These are phyloP conservation scores for Ceratina japonica DNA, from an alignment of 1,140 invertebrate species.

Conservation along the genomic window DNA sequence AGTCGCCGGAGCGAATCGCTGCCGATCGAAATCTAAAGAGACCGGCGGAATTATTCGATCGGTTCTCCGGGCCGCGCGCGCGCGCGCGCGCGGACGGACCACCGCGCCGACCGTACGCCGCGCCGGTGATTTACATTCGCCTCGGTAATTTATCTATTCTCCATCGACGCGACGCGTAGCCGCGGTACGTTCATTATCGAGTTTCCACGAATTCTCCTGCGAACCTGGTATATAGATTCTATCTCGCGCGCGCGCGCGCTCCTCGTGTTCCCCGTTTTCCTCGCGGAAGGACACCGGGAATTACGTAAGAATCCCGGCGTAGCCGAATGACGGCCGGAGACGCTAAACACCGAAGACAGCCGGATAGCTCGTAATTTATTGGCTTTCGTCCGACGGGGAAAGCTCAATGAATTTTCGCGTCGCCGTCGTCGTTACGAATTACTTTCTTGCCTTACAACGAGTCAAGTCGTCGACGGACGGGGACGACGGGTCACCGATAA, in stretches of 20 bases:
- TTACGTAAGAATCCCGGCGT: conserved; percentile 29
- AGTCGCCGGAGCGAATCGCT: no score
- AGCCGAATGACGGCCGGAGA: neutral
- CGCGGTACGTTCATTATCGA: conserved; percentile 11
- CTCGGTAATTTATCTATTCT: conserved; percentile 11
- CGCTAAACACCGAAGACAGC: conserved; percentile 13
- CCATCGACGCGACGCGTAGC: neutral
- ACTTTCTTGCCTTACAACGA: neutral
- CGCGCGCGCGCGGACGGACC: neutral
- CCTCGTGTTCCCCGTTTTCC: conserved; percentile 25
- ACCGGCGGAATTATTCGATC: neutral
- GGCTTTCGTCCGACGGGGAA: conserved; percentile 54
- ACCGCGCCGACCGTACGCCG: neutral
- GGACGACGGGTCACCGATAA: conserved; percentile 5
- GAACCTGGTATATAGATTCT: conserved; percentile 15
- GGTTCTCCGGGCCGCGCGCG: neutral
- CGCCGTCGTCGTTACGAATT: neutral
- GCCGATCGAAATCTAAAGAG: conserved; percentile 1
- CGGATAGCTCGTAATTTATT: conserved; percentile 50
- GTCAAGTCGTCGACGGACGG: neutral
- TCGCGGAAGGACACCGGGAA: conserved; percentile 26
- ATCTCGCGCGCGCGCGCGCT: conserved; percentile 27
- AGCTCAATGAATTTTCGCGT: neutral
- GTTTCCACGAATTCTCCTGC: conserved; percentile 35
- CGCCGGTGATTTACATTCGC: conserved; percentile 14